phyloP scores from a whole-genome alignment of 2,797 vertebrate genomes.

The Crenuchus spilurus region DNA sequence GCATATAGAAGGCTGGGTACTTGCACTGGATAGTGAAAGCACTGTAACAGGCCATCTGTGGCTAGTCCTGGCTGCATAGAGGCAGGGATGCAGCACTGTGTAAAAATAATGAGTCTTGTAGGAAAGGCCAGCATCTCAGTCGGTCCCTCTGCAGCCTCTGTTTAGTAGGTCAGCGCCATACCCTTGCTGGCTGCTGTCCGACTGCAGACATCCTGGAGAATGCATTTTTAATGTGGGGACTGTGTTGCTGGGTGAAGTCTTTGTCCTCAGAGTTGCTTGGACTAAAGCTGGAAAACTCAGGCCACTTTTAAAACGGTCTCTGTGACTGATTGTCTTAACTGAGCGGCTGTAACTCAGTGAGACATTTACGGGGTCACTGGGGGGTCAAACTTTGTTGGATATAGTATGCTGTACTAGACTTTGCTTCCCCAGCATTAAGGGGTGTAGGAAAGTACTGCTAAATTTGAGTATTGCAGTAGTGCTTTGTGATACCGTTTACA shows the following conservation, averaged over 20 bases:
- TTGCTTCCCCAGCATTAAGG: neutral
- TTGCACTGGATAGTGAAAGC: neutral
- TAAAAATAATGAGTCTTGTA: constrained; percentile 44
- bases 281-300: neutral
- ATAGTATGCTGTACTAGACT: neutral
- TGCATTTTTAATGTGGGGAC: constrained; percentile 15
- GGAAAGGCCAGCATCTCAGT: constrained; percentile 13
- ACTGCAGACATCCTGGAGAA: neutral
- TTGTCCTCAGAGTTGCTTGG: neutral
- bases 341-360: constrained; percentile 4
- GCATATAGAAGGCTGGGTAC: neutral
- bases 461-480: too few relatives aligned
- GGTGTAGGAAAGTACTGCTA: too few relatives aligned
- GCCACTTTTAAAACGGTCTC: constrained; percentile 5
- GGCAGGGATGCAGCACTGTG: constrained; percentile 19
- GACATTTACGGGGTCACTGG: constrained; percentile 17
- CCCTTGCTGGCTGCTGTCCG: neutral
- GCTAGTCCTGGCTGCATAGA: constrained; percentile 17
- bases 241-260: constrained; percentile 2
- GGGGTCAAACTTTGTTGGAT: neutral
- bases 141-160: neutral
- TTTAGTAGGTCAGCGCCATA: constrained; percentile 25
- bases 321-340: neutral
- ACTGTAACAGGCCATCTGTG: constrained; percentile 27
- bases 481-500: too few relatives aligned